A percentile compares a stretch with the other conserved stretches of the same genome.
Conservation (phyloP, 2,113 vertebrate species). For the Rhineura floridana region DNA sequence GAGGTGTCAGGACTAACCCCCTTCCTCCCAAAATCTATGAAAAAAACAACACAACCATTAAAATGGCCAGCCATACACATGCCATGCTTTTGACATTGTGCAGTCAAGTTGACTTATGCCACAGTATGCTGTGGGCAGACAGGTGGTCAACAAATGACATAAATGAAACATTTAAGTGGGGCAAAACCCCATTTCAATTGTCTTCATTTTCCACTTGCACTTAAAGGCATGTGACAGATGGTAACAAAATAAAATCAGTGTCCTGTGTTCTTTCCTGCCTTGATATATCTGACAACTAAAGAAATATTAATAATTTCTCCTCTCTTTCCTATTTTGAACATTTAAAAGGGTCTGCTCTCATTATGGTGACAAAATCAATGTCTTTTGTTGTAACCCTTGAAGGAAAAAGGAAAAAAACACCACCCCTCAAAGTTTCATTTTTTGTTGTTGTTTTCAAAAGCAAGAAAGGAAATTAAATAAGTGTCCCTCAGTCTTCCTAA, state of each 20-base stretch:
- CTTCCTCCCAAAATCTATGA: not conserved
- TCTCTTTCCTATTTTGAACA: not conserved
- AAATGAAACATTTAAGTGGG: slow-evolving; percentile 3
- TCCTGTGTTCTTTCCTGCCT: not conserved
- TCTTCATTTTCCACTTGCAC: not conserved
- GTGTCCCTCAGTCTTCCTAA: not conserved
- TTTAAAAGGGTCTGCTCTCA: not conserved
- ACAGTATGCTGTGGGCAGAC: not conserved
- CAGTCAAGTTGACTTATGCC: slow-evolving; percentile 15
- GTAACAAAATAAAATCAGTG: slow-evolving; percentile 30
- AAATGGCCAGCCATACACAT: not conserved
- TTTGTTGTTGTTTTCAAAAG: not conserved
- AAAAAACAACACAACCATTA: not conserved
- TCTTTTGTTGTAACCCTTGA: not conserved
- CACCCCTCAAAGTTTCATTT: not conserved
- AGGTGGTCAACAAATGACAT: slow-evolving; percentile 9
- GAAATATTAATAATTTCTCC: slow-evolving; percentile 22
- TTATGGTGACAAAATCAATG: slow-evolving; percentile 12
- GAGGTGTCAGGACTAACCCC: not conserved
- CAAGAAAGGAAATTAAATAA: not conserved
- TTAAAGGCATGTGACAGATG: slow-evolving; percentile 18
- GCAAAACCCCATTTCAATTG: not conserved
- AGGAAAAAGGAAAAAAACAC: not conserved
- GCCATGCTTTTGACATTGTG: not conserved
- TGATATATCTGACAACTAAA: slow-evolving; percentile 15